Base-by-base conservation (phyloP, 1,140 invertebrate genomes). In the Calephelis virginiensis region DNA sequence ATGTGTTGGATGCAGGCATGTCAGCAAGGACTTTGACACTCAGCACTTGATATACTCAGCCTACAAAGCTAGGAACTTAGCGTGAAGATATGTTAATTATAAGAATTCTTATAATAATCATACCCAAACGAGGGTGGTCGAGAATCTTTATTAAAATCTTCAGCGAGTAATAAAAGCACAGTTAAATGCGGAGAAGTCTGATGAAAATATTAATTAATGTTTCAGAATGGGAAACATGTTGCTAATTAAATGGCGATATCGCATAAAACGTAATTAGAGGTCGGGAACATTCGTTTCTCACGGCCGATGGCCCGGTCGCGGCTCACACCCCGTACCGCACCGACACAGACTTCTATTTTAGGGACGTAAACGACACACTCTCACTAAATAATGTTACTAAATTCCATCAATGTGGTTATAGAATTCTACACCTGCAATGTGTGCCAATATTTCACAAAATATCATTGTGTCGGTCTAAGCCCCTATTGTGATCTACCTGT, bases 171-270 rank as follows among this genome's bases (percentile, higher is more conserved):
- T 90, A 90, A 90, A 89, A 90, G 85, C 82, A 90, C 88, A 89
- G 82, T 89, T 86, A 86, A 89, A 90, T 83, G 85, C 82, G 79
- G 79, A 79, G 85, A 86, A 86, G 81, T 85, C 83, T 86, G 85
- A 86, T 88, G 86, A 86, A 90, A 90, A 89, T 90, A 89, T 90
- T 90, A 90, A 90, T 90, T 89, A 90, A 88, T 89, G 86, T 89
- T 86, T 86, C 79, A 83, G 81, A 90, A 90, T 88, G 85, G 81
- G 80, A 86, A 90, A 89, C 86, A 86, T 86, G 84, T 88, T 86
- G 88, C 86, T 90, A 90, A 90, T 90, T 89, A 90, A 89, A 90
- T 86, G 86, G 83, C 85, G 84, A 90, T 90, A 90, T 87, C 82
- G 85, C 86, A 87, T 90, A 89, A 88, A 85, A 83, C 85, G 81